phyloP scores from a whole-genome alignment of 2,888 invertebrate species.

The Spodoptera picta region DNA sequence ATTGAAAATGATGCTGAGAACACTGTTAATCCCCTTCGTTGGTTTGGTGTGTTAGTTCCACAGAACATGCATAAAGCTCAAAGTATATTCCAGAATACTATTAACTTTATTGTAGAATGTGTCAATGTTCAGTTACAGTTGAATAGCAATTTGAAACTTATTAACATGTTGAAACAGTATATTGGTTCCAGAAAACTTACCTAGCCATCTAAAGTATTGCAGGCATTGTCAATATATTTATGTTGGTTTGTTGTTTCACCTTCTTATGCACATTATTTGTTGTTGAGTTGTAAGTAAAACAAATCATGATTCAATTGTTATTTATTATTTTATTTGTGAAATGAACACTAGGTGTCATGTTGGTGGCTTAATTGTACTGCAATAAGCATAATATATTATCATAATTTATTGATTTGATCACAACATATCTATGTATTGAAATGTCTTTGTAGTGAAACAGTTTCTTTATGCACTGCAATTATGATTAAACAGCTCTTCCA shows the following conservation, averaged over 20 bases:
- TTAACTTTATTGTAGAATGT: constrained; percentile 91
- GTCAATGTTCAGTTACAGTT: constrained; percentile 92
- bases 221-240: neutral
- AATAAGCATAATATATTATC: constrained; percentile 37
- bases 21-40: constrained; percentile 91
- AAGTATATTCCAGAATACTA: constrained; percentile 91
- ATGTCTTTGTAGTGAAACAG: constrained; percentile 33
- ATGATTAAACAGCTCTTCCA: constrained; percentile 30
- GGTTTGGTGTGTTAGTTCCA: constrained; percentile 96
- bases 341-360: constrained; percentile 57
- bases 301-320: constrained; percentile 39
- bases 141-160: constrained; percentile 70
- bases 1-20: constrained; percentile 70
- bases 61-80: constrained; percentile 93
- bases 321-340: constrained; percentile 57
- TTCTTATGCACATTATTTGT: neutral
- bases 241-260: constrained; percentile 6
- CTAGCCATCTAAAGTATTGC: constrained; percentile 2
- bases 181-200: constrained; percentile 56
- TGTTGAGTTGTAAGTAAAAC: constrained; percentile 36
- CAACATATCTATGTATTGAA: constrained; percentile 40
- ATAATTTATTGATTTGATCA: constrained; percentile 41
- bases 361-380: constrained; percentile 52
- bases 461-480: constrained; percentile 5
- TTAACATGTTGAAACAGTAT: constrained; percentile 69